A percentile compares a stretch with the other conserved stretches of the same genome.
phyloP scores from a whole-genome alignment of 2,888 invertebrate species.

The Zonitis immaculata region DNA sequence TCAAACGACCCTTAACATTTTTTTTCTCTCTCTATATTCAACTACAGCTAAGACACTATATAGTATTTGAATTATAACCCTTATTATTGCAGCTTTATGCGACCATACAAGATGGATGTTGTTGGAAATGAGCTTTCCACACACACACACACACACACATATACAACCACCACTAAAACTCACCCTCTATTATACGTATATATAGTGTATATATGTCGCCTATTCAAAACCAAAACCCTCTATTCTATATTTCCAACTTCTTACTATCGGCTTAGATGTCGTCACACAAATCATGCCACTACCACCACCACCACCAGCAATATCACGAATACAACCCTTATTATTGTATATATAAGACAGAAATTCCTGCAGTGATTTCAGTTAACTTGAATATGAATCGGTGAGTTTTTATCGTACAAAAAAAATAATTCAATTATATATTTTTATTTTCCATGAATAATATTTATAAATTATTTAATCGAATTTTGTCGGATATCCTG shows the following conservation, averaged over 20 bases:
- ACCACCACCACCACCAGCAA: background rate
- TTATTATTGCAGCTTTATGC: conserved; percentile 46
- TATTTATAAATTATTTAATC: too few relatives aligned
- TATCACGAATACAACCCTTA: background rate
- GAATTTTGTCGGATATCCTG: background rate
- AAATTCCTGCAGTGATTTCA: background rate
- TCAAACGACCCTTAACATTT: background rate
- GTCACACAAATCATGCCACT: conserved; percentile 26
- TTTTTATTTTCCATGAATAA: background rate
- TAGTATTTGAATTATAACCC: conserved; percentile 44
- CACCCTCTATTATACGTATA: background rate
- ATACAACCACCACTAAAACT: too few relatives aligned
- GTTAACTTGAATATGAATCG: background rate
- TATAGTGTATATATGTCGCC: background rate
- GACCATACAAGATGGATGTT: conserved; percentile 47
- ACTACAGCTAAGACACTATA: background rate
- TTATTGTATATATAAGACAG: too few relatives aligned
- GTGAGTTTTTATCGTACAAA: background rate
- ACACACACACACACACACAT: too few relatives aligned
- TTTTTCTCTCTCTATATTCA: background rate
- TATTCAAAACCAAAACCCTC: background rate
- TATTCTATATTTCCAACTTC: conserved; percentile 10
- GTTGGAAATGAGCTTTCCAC: conserved; percentile 44
- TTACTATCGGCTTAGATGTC: conserved; percentile 17
- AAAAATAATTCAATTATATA: too few relatives aligned